Base-by-base conservation (phyloP, 2,113 vertebrate species). In the Hucho hucho region DNA sequence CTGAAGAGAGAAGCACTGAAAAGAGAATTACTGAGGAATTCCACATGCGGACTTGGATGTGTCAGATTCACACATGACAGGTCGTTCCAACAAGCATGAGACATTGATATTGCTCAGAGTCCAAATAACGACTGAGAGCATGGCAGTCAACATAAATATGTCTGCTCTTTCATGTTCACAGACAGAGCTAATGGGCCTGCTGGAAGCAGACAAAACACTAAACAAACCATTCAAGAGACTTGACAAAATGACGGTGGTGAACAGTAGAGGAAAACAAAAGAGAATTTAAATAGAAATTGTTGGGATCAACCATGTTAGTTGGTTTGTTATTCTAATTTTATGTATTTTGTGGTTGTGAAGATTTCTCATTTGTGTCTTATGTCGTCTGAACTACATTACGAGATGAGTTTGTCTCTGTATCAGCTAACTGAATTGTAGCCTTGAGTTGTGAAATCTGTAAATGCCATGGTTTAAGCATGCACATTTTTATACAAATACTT, bases 401-500 rank as follows among this genome's bases (percentile, higher is more conserved):
- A 93, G 90, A 93, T 91, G 92, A 95, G 82, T 94, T 90, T 87
- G 88, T 43, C 37, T 92, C 92, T 95, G 95, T 95, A 91, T 91
- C 6, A 89, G 94, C 93, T 94, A 94, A 94, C 91, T 85, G 90
- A 93, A 91, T 85, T 91, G 90, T 95, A 93, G 93, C 92, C 88
- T 93, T 93, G 93, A 93, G 93, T 95, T 95, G 95, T 96, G 93
- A 95, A 83, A 94, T 90, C 90, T 95, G 90, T 91, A 94, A 95
- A 95, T 96, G 93, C 94, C 91, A 94, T 94, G 94, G 93, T 95
- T 94, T 93, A 95, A 84, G 96, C 97, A 98, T 98, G 97, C 95
- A 90, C 77, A 89, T 82, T 95, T 99, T 99, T 96, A 95, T 98
- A 98, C 95, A 95, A 96, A 95, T 95, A 93, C 94, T 96, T 95